Percentiles rank a stretch among this genome's conserved stretches.
Evolutionary conservation across 2,888 invertebrate genomes (phyloP).

Genomic region (Pyralis farinalis): DNA sequence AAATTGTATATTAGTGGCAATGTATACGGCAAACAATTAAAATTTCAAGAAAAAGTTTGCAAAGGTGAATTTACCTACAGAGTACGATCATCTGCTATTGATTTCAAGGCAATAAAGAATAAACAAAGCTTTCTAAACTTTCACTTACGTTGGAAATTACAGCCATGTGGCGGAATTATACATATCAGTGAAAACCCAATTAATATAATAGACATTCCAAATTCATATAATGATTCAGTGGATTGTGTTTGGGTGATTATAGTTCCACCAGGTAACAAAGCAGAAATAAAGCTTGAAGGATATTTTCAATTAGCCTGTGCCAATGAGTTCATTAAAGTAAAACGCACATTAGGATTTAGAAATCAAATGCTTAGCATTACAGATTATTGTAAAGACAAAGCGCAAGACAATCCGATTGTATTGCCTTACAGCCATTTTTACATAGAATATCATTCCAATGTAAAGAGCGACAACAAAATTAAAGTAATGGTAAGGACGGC

Average conservation of each 20-base stretch:
- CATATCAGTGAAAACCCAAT: slow-evolving; percentile 33
- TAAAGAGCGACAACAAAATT: slow-evolving; percentile 37
- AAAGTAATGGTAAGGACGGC: slow-evolving; percentile 39
- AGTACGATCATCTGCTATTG: slow-evolving; percentile 44
- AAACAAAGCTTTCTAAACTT: slow-evolving; percentile 52
- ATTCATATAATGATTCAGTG: slow-evolving; percentile 58
- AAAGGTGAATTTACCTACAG: slow-evolving; percentile 35
- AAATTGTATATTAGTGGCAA: slow-evolving; percentile 33
- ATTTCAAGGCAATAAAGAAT: slow-evolving; percentile 41
- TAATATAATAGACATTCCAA: slow-evolving; percentile 57
- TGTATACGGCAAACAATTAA: not conserved
- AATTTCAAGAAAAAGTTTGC: slow-evolving; percentile 16
- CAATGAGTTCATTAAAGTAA: slow-evolving; percentile 44
- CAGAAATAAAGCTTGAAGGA: slow-evolving; percentile 20
- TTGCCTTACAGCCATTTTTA: slow-evolving; percentile 78
- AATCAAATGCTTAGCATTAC: slow-evolving; percentile 77
- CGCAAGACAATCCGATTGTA: slow-evolving; percentile 57
- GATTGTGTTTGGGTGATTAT: slow-evolving; percentile 63
- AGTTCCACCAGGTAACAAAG: slow-evolving; percentile 47
- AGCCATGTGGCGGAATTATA: slow-evolving; percentile 86
- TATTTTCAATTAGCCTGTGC: slow-evolving; percentile 42
- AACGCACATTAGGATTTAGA: slow-evolving; percentile 55
- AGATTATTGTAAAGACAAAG: slow-evolving; percentile 82
- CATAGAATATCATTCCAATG: slow-evolving; percentile 85
- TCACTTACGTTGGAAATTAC: slow-evolving; percentile 43